These are phyloP conservation scores for Vireo altiloquus DNA, from an alignment of 2,113 vertebrate genomes.

Conservation along the genomic window DNA sequence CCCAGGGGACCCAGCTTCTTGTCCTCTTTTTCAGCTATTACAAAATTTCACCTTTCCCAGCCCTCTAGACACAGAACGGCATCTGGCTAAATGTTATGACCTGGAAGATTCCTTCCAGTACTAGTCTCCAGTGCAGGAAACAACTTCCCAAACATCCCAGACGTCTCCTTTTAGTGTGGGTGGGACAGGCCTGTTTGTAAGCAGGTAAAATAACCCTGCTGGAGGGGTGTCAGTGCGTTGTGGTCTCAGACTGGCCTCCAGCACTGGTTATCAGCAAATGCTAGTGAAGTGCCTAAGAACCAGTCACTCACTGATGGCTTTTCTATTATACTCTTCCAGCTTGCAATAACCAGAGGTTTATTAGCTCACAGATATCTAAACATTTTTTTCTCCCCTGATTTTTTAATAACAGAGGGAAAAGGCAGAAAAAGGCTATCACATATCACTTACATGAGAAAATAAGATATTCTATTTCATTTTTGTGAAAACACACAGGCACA, in stretches of 20 bases:
- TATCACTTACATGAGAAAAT: neutral
- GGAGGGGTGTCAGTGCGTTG: neutral
- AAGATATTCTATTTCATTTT: neutral
- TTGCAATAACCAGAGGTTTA: neutral
- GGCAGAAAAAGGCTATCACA: neutral
- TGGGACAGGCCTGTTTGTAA: neutral
- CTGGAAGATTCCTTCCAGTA: neutral
- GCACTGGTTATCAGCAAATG: neutral
- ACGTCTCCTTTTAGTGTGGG: neutral
- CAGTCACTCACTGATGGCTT: neutral
- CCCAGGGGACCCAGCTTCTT: neutral
- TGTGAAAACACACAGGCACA: neutral
- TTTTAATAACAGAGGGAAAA: neutral
- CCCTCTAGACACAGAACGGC: fast-evolving
- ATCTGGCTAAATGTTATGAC: neutral
- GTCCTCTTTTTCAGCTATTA: neutral
- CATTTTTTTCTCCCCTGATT: neutral
- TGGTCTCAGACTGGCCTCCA: neutral
- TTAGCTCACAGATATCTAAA: neutral
- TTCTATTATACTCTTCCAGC: neutral
- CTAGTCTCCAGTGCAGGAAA: neutral
- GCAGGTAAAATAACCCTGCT: neutral
- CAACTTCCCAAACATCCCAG: neutral
- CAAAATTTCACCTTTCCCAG: neutral
- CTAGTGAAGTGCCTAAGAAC: neutral